These are phyloP conservation scores for Augochlorella aurata DNA, from an alignment of 2,888 invertebrate genomes.

Conservation along the genomic window DNA sequence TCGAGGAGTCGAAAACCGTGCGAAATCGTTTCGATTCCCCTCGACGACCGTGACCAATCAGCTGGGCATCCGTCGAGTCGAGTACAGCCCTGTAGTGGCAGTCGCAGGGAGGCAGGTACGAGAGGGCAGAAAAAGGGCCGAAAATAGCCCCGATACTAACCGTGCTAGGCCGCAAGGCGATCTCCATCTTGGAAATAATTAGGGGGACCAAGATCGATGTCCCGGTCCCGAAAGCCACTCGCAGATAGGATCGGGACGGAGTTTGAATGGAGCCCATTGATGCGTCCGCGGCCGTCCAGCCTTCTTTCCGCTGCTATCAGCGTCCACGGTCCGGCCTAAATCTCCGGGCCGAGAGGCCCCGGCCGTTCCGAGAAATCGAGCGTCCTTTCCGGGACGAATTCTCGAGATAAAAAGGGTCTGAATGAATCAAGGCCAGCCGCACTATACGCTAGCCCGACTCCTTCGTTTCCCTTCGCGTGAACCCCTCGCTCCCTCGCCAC, in stretches of 20 bases:
- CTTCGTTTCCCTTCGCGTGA: constrained; percentile 13
- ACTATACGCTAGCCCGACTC: constrained; percentile 57
- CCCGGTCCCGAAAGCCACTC: constrained; percentile 74
- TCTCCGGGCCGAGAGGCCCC: constrained; percentile 58
- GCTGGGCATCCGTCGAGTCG: constrained; percentile 39
- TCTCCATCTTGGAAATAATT: constrained; percentile 80
- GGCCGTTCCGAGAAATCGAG: constrained; percentile 80
- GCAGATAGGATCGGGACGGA: constrained; percentile 74
- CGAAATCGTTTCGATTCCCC: constrained; percentile 56
- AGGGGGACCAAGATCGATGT: constrained; percentile 81
- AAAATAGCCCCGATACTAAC: constrained; percentile 62
- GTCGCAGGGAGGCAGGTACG: constrained; percentile 50
- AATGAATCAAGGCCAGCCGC: constrained; percentile 80
- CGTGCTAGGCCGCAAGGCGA: constrained; percentile 60
- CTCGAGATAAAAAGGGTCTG: constrained; percentile 81
- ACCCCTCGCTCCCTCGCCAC: constrained; percentile 21
- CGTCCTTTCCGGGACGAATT: constrained; percentile 82
- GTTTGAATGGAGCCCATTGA: constrained; percentile 79
- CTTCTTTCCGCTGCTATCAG: constrained; percentile 67
- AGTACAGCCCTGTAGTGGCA: constrained; percentile 27
- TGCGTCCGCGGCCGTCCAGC: constrained; percentile 63
- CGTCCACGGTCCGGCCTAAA: constrained; percentile 66
- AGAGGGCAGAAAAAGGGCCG: constrained; percentile 31
- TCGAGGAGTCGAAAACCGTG: constrained; percentile 50
- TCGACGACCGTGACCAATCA: constrained; percentile 54